Conservation (phyloP, 2,888 invertebrate genomes). For the Protophormia terraenovae region DNA sequence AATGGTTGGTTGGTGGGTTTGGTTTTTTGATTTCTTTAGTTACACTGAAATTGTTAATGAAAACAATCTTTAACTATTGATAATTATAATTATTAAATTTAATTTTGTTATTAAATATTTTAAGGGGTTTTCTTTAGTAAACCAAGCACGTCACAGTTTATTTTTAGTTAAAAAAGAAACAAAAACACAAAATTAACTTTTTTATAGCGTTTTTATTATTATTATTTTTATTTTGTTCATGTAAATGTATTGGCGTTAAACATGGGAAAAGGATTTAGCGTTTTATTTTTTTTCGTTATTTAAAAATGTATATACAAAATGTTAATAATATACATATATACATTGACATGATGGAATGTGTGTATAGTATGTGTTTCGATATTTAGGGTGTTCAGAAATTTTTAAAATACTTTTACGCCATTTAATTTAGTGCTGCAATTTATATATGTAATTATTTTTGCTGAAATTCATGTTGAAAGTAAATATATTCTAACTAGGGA, state of each 20-base stretch:
- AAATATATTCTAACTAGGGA: no score
- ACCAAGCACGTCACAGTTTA: constrained; percentile 56
- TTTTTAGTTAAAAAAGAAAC: constrained; percentile 49
- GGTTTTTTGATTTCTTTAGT: constrained; percentile 19
- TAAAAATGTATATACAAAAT: not conserved
- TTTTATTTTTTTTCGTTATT: not conserved
- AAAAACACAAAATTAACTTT: not conserved
- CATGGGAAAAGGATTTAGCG: not conserved
- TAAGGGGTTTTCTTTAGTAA: not conserved
- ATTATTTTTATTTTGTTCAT: not conserved
- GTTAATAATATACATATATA: not conserved
- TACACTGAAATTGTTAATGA: constrained; percentile 28
- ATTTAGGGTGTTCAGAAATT: not conserved
- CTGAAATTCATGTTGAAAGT: no score
- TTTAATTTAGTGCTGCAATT: no score
- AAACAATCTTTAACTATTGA: not conserved
- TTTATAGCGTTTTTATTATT: not conserved
- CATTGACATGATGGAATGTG: no score
- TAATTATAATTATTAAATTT: constrained; percentile 24
- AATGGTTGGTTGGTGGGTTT: constrained; percentile 57
- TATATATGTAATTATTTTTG: no score
- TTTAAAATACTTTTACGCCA: no score
- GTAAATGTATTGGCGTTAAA: constrained; percentile 1
- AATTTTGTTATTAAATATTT: constrained; percentile 8
- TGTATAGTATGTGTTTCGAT: not conserved